phyloP scores from a whole-genome alignment of 2,113 vertebrate species.

The Lipophrys pholis region DNA sequence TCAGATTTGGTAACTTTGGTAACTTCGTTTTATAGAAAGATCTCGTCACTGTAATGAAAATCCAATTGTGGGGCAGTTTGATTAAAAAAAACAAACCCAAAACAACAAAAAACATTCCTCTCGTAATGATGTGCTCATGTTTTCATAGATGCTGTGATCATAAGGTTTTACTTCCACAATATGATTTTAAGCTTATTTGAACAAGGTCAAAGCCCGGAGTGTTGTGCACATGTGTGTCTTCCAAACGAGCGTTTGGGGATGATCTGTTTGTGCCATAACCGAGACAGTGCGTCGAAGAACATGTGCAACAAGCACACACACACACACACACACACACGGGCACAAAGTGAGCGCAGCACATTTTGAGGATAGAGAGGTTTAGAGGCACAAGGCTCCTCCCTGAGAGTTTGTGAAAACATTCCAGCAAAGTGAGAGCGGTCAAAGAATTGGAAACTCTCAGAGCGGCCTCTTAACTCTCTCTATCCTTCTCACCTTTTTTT shows the following conservation, averaged over 20 bases:
- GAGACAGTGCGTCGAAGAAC: constrained; percentile 5
- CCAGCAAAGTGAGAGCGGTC: constrained; percentile 75
- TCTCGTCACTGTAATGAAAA: no score
- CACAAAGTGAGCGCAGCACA: constrained; percentile 32
- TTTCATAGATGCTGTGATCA: no score
- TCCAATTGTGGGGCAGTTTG: no score
- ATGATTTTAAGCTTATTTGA: background rate
- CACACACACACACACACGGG: constrained; percentile 6
- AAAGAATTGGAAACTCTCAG: constrained; percentile 70
- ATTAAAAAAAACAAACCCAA: no score
- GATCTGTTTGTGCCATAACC: background rate
- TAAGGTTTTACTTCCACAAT: background rate
- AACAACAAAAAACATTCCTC: no score
- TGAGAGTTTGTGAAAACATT: constrained; percentile 85
- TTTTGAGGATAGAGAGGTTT: constrained; percentile 48
- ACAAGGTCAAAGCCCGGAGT: background rate
- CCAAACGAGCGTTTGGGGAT: background rate
- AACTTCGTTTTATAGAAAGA: no score
- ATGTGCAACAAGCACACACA: constrained; percentile 18
- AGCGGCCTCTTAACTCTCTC: constrained; percentile 48
- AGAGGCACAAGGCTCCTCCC: constrained; percentile 81
- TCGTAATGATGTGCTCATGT: no score
- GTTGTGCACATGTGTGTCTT: background rate
- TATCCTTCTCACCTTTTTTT: constrained; percentile 24
- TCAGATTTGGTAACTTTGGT: no score